These are phyloP conservation scores for Anticlea derivata DNA, from an alignment of 2,888 invertebrate species.

Conservation along the genomic window DNA sequence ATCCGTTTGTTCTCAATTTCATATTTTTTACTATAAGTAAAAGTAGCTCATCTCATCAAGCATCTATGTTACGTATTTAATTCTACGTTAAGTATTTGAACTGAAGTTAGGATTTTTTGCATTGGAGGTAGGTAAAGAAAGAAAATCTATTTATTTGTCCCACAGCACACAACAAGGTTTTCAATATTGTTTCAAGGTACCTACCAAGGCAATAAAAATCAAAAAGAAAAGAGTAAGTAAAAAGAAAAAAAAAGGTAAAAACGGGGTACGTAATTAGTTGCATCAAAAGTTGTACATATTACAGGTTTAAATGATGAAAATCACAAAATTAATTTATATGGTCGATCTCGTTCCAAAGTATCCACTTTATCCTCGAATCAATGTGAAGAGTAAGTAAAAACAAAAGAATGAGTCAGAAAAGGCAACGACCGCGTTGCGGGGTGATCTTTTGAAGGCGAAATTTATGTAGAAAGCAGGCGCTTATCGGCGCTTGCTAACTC, in stretches of 20 bases:
- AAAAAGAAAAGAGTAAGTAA: too few relatives aligned
- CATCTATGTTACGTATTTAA: neutral
- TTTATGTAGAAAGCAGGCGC: conserved; percentile 4
- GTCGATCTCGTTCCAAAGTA: conserved; percentile 29
- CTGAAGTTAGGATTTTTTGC: conserved; percentile 4
- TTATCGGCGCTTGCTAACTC: neutral
- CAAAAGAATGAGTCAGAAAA: conserved; percentile 77
- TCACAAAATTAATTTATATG: conserved; percentile 12
- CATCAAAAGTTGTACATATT: too few relatives aligned
- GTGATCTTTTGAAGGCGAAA: conserved; percentile 70
- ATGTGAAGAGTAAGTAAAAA: conserved; percentile 59
- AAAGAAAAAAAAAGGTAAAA: too few relatives aligned
- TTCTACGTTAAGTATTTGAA: neutral
- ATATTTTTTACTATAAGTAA: conserved; percentile 14
- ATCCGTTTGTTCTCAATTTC: conserved; percentile 16
- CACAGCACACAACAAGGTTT: too few relatives aligned
- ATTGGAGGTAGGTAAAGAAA: too few relatives aligned
- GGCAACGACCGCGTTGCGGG: conserved; percentile 76
- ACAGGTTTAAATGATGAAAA: neutral
- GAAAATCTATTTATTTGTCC: too few relatives aligned
- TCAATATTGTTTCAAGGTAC: too few relatives aligned
- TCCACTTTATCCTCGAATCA: conserved; percentile 45
- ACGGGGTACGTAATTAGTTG: too few relatives aligned
- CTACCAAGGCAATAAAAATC: too few relatives aligned
- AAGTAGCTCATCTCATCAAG: neutral